These are phyloP conservation scores for Celastrina argiolus DNA, from an alignment of 2,888 invertebrate genomes.

Conservation along the genomic window DNA sequence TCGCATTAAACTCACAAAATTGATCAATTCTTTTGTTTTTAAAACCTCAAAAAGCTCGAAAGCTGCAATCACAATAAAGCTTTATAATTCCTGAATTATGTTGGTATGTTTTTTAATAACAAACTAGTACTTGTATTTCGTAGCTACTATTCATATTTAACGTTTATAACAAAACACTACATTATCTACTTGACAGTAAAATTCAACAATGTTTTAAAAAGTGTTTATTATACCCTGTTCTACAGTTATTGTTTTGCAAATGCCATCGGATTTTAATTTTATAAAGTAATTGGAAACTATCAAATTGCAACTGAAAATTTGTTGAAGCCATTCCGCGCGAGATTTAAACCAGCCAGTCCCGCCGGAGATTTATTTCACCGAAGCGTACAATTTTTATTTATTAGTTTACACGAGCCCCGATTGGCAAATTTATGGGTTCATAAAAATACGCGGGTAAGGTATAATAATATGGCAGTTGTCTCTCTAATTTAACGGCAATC, in stretches of 20 bases:
- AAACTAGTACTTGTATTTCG: no score
- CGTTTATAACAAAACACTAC: background rate
- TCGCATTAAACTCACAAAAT: constrained; percentile 42
- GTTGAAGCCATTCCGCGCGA: background rate
- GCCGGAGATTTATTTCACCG: background rate
- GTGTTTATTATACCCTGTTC: background rate
- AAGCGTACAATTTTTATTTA: background rate
- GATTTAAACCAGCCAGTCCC: constrained; percentile 2
- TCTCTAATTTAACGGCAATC: background rate
- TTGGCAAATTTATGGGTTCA: background rate
- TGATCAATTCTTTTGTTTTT: background rate
- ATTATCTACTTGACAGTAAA: background rate
- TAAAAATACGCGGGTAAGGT: constrained; percentile 2
- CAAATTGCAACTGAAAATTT: constrained; percentile 2
- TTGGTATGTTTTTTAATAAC: background rate
- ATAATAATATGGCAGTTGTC: background rate
- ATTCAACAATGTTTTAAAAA: background rate
- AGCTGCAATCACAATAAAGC: background rate
- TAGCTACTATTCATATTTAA: no score
- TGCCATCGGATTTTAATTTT: background rate
- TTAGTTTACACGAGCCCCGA: background rate
- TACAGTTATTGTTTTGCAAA: background rate
- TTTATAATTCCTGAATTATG: background rate
- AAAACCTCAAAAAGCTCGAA: background rate
- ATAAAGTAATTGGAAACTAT: background rate